phyloP scores from a whole-genome alignment of 2,888 invertebrate species.

The Morpho deidamia region DNA sequence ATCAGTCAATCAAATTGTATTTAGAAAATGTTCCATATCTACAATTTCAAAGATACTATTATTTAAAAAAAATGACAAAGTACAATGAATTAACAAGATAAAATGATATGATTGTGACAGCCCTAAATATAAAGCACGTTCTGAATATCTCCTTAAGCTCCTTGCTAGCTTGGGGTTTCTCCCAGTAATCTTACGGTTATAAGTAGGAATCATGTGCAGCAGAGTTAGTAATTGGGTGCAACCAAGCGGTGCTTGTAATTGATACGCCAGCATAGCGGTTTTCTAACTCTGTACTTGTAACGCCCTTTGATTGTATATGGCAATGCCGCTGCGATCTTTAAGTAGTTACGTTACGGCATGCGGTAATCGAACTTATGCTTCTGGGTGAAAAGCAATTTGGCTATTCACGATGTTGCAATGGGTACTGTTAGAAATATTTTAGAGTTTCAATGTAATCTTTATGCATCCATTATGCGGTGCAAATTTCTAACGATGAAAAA shows the following conservation, averaged over 20 bases:
- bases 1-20: no score
- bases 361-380: constrained; percentile 30
- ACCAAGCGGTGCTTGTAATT: constrained; percentile 68
- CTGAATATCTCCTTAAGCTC: constrained; percentile 18
- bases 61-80: no score
- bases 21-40: no score
- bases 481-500: no score
- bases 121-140: constrained; percentile 17
- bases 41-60: no score
- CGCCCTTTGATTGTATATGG: constrained; percentile 41
- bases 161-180: constrained; percentile 22
- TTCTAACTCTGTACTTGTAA: constrained; percentile 48
- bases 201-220: constrained; percentile 68
- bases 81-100: no score
- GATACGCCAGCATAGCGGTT: constrained; percentile 71
- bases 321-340: constrained; percentile 20
- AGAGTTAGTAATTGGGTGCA: constrained; percentile 71
- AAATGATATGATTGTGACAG: constrained; percentile 1
- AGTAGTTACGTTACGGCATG: constrained; percentile 37
- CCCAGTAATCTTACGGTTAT: constrained; percentile 37
- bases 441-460: constrained; percentile 47
- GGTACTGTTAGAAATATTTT: constrained; percentile 56
- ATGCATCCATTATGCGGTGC: no score
- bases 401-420: constrained; percentile 51
- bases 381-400: constrained; percentile 27